phyloP scores from a whole-genome alignment of 1,140 invertebrate species.

The Homarus americanus region DNA sequence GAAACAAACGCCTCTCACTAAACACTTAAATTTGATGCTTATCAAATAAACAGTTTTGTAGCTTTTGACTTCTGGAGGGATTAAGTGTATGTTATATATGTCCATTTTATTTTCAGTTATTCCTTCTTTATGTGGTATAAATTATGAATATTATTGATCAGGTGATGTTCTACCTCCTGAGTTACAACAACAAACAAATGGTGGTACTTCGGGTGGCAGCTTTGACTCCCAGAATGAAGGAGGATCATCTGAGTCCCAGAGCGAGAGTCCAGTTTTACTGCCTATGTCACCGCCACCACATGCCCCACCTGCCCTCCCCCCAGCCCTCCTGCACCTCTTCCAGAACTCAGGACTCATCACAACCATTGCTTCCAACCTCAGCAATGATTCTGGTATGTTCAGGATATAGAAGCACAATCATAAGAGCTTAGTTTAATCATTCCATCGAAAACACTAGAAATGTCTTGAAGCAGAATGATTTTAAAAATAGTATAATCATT shows the following conservation, averaged over 20 bases:
- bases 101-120: no score
- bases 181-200: conserved; percentile 46
- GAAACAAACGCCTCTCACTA: no score
- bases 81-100: no score
- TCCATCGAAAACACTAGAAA: no score
- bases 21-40: no score
- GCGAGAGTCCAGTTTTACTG: conserved; percentile 22
- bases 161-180: conserved; percentile 61
- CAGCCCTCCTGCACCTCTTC: conserved; percentile 86
- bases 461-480: no score
- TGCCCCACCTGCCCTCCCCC: conserved; percentile 80
- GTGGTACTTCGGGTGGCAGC: conserved; percentile 14
- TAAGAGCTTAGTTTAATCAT: no score
- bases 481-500: no score
- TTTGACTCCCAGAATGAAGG: conserved; percentile 41
- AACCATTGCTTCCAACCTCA: conserved; percentile 92
- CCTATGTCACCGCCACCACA: conserved; percentile 64
- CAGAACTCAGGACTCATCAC: conserved; percentile 90
- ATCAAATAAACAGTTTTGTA: no score
- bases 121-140: no score
- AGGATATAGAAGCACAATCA: no score
- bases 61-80: no score
- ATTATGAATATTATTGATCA: neutral
- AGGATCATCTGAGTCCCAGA: neutral
- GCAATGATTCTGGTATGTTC: conserved; percentile 90